Conservation (phyloP, 2,113 vertebrate species). For the Tetraodon nigroviridis region DNA sequence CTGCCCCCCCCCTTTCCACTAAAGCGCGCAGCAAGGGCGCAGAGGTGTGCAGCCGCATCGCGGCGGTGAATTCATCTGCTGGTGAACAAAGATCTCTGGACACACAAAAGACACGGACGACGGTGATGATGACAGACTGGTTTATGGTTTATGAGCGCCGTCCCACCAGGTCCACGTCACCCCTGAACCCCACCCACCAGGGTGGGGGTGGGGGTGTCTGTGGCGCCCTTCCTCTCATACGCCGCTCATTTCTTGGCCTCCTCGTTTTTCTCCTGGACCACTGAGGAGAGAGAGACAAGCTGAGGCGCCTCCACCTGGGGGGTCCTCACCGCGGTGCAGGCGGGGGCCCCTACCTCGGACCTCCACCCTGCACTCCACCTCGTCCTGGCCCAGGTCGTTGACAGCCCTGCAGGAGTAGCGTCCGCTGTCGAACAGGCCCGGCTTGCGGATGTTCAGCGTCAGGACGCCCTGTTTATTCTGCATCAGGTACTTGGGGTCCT, state of each 20-base stretch:
- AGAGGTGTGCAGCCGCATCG: conserved; percentile 15
- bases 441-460: conserved; percentile 85
- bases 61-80: background rate
- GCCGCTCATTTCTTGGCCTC: conserved; percentile 63
- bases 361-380: conserved; percentile 84
- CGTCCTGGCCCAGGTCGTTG: conserved; percentile 83
- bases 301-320: background rate
- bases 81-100: conserved; percentile 42
- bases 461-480: conserved; percentile 85
- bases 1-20: too few species aligned
- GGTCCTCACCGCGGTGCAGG: too few species aligned
- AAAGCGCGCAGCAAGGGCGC: too few species aligned
- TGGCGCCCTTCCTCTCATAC: too few species aligned
- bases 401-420: conserved; percentile 81
- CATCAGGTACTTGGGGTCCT: conserved; percentile 85
- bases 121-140: conserved; percentile 57
- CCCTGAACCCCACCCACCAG: too few species aligned
- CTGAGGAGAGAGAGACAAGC: conserved; percentile 47
- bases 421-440: conserved; percentile 79
- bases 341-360: conserved; percentile 78
- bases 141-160: conserved; percentile 68
- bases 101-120: conserved; percentile 55
- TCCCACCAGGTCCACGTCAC: conserved; percentile 60
- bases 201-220: conserved; percentile 1
- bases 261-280: conserved; percentile 61